These are phyloP conservation scores for Sinella curviseta DNA, from an alignment of 1,140 invertebrate genomes.

Conservation along the genomic window DNA sequence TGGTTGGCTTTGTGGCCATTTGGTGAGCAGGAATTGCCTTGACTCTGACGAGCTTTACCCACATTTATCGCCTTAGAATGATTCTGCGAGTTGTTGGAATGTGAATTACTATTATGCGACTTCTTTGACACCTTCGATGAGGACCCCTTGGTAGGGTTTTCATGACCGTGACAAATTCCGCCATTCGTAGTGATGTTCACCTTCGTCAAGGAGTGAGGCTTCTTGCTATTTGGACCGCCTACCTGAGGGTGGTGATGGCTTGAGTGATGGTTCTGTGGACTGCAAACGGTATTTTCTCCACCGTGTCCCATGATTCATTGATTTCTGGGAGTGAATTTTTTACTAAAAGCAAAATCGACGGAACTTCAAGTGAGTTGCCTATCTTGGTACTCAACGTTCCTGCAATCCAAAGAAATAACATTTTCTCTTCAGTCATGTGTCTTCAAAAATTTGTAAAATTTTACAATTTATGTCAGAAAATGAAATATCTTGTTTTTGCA, in stretches of 20 bases:
- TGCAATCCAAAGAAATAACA: neutral
- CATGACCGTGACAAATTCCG: neutral
- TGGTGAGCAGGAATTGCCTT: neutral
- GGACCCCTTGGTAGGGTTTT: neutral
- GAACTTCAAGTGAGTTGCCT: neutral
- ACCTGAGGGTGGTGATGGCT: neutral
- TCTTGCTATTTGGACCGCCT: slow-evolving; percentile 4
- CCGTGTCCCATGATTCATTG: slow-evolving; percentile 18
- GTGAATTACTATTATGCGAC: neutral
- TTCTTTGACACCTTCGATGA: slow-evolving; percentile 5
- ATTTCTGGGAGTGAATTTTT: neutral
- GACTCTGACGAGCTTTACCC: slow-evolving; percentile 1
- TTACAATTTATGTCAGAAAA: too few species aligned
- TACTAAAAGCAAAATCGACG: neutral
- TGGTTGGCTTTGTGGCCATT: neutral
- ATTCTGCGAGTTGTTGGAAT: neutral
- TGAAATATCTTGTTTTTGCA: too few species aligned
- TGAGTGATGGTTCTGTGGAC: neutral
- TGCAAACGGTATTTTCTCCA: neutral
- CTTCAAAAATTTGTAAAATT: too few species aligned
- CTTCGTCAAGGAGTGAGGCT: slow-evolving; percentile 4
- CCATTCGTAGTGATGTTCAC: neutral
- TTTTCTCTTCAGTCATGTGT: too few species aligned
- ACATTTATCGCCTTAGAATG: neutral
- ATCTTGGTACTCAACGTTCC: neutral